A percentile compares a stretch with the other conserved stretches of the same genome.
Conservation (phyloP, 2,113 vertebrate genomes). For the Periophthalmus modestus region DNA sequence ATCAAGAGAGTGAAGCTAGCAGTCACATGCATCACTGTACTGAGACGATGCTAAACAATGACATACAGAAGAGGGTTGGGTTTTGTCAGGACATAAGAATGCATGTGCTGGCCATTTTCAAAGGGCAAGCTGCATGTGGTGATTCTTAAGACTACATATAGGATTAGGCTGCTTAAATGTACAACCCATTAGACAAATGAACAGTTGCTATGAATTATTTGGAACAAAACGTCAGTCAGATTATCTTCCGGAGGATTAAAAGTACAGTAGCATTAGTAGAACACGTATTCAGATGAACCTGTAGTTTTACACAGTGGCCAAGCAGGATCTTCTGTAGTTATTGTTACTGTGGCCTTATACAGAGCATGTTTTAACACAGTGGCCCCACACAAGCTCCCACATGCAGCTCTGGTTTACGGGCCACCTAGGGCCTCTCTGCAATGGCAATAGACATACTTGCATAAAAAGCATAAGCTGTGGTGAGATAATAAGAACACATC, state of each 20-base stretch:
- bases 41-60: constrained; percentile 22
- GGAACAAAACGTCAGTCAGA: constrained; percentile 27
- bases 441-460: not conserved
- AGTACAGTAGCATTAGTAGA: constrained; percentile 33
- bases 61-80: constrained; percentile 23
- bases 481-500: not conserved
- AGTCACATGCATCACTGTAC: constrained; percentile 41
- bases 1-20: constrained; percentile 55
- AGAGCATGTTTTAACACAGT: constrained; percentile 4
- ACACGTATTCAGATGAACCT: constrained; percentile 22
- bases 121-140: constrained; percentile 45
- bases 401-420: constrained; percentile 10
- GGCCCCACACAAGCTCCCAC: constrained; percentile 5
- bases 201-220: constrained; percentile 30
- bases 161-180: constrained; percentile 61
- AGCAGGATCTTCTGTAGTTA: constrained; percentile 23
- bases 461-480: not conserved
- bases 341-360: constrained; percentile 12
- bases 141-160: constrained; percentile 45
- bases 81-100: constrained; percentile 40
- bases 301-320: constrained; percentile 26
- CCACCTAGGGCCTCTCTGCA: not conserved
- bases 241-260: constrained; percentile 36
- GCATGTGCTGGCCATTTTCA: constrained; percentile 30
- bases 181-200: constrained; percentile 67